Conservation (phyloP, 2,888 invertebrate species). For the Sympetrum striolatum region DNA sequence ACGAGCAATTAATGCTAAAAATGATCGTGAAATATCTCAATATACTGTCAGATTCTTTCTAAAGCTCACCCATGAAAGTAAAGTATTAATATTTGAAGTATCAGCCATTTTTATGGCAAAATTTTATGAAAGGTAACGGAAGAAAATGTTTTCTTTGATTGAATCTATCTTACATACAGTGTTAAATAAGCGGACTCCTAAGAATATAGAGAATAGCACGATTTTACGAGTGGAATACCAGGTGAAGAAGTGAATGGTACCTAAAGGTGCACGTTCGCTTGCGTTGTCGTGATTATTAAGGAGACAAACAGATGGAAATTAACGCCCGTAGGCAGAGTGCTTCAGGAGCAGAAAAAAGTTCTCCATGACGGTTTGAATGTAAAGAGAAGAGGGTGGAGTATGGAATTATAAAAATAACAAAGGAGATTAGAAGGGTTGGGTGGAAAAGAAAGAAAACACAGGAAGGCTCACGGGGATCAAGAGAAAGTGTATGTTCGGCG, state of each 20-base stretch:
- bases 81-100: too few species aligned
- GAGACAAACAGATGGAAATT: background rate
- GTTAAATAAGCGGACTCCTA: too few species aligned
- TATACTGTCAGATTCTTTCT: too few species aligned
- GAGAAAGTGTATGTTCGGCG: background rate
- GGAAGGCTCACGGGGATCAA: background rate
- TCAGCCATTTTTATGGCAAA: too few species aligned
- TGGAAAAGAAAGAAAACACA: background rate
- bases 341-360: background rate
- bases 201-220: too few species aligned
- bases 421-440: background rate
- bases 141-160: too few species aligned
- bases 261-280: background rate
- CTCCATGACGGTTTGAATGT: background rate
- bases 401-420: background rate
- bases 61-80: too few species aligned
- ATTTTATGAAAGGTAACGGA: too few species aligned
- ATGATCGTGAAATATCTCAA: too few species aligned
- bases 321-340: background rate
- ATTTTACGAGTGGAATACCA: background rate
- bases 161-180: too few species aligned
- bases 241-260: background rate
- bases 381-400: background rate
- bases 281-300: background rate
- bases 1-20: too few species aligned